Conservation (phyloP, 37 sponge, comb jelly and placozoan species). For the Geodia barretti region DNA sequence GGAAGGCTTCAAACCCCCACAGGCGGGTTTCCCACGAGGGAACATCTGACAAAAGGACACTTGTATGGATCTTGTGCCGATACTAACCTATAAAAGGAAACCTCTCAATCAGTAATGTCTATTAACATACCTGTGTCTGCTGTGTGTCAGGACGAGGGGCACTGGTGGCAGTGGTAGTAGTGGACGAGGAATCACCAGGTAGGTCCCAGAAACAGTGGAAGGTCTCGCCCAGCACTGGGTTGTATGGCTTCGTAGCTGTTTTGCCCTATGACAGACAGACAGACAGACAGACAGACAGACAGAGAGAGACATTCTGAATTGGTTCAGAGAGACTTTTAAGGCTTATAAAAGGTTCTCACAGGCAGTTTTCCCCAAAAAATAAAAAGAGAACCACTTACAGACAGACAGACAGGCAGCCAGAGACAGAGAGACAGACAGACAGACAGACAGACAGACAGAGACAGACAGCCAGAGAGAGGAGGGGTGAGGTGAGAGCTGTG, state of each 20-base stretch:
- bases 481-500: too few relatives aligned
- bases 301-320: background rate
- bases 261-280: slow-evolving; percentile 18
- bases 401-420: too few relatives aligned
- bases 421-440: too few relatives aligned
- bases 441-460: too few relatives aligned
- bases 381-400: background rate
- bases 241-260: slow-evolving; percentile 82
- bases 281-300: background rate
- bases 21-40: too few relatives aligned
- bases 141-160: background rate
- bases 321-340: background rate
- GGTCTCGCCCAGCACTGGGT: slow-evolving; percentile 78
- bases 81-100: too few relatives aligned
- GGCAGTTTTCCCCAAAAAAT: background rate
- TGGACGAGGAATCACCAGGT: slow-evolving; percentile 31
- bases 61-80: too few relatives aligned
- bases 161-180: background rate
- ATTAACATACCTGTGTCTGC: background rate
- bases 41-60: too few relatives aligned
- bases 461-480: too few relatives aligned
- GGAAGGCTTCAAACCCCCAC: too few relatives aligned
- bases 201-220: slow-evolving; percentile 79
- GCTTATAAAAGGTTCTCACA: background rate
- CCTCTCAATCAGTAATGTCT: too few relatives aligned